A percentile compares a stretch with the other conserved stretches of the same genome.
Evolutionary conservation across 2,888 invertebrate species (phyloP).

Genomic region (Lasioglossum morio): DNA sequence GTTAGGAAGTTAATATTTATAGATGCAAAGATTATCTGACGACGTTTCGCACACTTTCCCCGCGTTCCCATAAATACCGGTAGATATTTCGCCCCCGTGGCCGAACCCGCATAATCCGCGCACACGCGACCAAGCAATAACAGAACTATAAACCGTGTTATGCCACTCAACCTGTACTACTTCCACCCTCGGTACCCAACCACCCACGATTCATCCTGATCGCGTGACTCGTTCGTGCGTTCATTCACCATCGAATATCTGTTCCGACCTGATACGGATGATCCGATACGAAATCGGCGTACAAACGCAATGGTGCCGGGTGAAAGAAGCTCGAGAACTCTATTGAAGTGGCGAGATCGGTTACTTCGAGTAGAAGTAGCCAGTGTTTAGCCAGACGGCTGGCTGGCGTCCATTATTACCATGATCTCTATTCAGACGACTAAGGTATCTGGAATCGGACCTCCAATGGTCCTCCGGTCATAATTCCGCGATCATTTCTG

Average conservation of each 20-base stretch:
- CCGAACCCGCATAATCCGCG: not conserved
- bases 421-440: constrained; percentile 31
- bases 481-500: not conserved
- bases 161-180: not conserved
- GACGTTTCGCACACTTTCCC: not conserved
- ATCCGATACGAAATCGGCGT: not conserved
- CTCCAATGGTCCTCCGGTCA: constrained; percentile 26
- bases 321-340: constrained; percentile 7
- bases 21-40: not conserved
- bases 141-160: not conserved
- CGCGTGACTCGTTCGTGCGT: constrained; percentile 1
- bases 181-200: not conserved
- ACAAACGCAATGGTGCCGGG: not conserved
- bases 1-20: not conserved
- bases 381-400: constrained; percentile 56
- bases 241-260: constrained; percentile 10
- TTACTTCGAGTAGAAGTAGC: constrained; percentile 31
- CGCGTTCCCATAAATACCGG: not conserved
- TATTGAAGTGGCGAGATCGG: not conserved
- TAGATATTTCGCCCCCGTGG: not conserved
- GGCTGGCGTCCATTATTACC: constrained; percentile 41
- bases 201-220: not conserved
- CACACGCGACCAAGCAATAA: constrained; percentile 2
- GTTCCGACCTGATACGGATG: not conserved
- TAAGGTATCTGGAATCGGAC: constrained; percentile 18